phyloP scores from a whole-genome alignment of 1,140 invertebrate genomes.

The Ceratina australensis region DNA sequence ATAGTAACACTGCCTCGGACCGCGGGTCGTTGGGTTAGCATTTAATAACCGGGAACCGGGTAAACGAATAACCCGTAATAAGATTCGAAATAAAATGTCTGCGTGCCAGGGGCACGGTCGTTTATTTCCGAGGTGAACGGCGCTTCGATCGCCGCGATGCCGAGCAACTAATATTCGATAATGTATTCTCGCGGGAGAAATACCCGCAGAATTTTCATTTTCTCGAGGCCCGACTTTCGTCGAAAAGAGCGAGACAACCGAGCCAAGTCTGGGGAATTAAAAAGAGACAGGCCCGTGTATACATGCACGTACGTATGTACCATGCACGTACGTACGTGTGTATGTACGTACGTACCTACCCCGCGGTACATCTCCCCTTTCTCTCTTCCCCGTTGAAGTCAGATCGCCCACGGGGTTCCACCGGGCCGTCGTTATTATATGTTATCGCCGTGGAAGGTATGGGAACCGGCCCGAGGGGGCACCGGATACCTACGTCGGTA shows the following conservation, averaged over 20 bases:
- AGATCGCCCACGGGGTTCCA: conserved; percentile 65
- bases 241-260: conserved; percentile 20
- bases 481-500: conserved; percentile 64
- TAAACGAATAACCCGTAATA: too few relatives aligned
- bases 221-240: conserved; percentile 27
- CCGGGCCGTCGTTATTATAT: conserved; percentile 73
- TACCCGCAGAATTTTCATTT: conserved; percentile 40
- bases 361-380: conserved; percentile 58
- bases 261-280: background rate
- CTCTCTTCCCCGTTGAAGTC: conserved; percentile 65
- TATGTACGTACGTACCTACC: conserved; percentile 55
- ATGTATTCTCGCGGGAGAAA: background rate
- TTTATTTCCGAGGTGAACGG: background rate
- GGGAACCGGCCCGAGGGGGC: conserved; percentile 75
- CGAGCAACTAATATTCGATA: conserved; percentile 2
- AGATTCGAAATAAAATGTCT: too few relatives aligned
- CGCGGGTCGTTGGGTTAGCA: too few relatives aligned
- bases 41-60: too few relatives aligned
- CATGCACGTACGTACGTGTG: conserved; percentile 48
- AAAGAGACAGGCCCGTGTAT: conserved; percentile 24
- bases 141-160: background rate
- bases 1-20: too few relatives aligned
- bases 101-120: too few relatives aligned
- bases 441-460: conserved; percentile 75
- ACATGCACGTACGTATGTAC: conserved; percentile 49